Evolutionary conservation across 1,140 invertebrate species (phyloP).

Genomic region (Drosophila micromelanica): DNA sequence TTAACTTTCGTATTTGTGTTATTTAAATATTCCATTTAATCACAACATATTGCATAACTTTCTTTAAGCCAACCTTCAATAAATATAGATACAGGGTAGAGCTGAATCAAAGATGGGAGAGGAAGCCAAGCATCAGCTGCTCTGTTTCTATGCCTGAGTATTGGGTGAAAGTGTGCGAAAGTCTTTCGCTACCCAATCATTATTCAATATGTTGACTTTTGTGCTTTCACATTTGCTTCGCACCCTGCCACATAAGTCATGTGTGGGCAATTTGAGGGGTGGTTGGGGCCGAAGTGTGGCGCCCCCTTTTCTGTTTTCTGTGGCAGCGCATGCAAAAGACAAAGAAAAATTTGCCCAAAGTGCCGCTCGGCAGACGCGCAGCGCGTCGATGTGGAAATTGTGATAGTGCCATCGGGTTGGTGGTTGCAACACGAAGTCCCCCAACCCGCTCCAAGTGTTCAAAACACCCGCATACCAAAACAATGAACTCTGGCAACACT

Average conservation of each 20-base stretch:
- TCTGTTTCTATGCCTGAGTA: background rate
- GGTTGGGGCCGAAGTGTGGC: background rate
- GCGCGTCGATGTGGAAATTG: conserved; percentile 77
- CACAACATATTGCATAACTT: background rate
- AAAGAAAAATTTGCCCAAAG: conserved; percentile 72
- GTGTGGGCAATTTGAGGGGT: conserved; percentile 25
- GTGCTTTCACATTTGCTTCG: conserved; percentile 75
- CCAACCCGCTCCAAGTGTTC: background rate
- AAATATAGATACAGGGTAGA: conserved; percentile 1
- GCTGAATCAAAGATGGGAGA: background rate
- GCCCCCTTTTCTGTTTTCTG: background rate
- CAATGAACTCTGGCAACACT: conserved; percentile 69
- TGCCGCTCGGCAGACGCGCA: conserved; percentile 32
- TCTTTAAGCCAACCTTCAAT: background rate
- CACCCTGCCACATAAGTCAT: conserved; percentile 68
- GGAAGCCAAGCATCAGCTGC: background rate
- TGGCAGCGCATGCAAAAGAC: conserved; percentile 56
- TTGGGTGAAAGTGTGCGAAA: conserved; percentile 45
- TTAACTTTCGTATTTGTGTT: background rate
- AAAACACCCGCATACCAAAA: conserved; percentile 43
- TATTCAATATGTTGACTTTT: conserved; percentile 81
- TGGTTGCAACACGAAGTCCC: conserved; percentile 1
- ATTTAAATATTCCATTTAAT: background rate
- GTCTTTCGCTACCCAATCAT: conserved; percentile 70
- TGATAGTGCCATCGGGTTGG: conserved; percentile 53